Base-by-base conservation (phyloP, 2,888 invertebrate species). In the Choristoneura rosaceana region DNA sequence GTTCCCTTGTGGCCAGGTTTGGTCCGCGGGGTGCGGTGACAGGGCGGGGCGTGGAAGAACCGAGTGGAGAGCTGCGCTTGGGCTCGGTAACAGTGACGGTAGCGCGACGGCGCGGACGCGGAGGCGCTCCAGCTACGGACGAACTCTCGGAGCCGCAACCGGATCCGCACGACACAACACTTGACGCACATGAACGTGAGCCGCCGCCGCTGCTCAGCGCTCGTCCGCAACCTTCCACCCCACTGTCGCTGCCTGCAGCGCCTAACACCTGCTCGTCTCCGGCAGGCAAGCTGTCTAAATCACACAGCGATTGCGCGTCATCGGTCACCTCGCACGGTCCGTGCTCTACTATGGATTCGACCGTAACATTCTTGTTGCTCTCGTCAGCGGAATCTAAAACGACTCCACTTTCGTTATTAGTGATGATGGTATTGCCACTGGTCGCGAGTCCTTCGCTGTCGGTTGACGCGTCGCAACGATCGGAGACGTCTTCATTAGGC, bases 101-200 rank as follows among this genome's bases (percentile, higher is more conserved):
- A 80, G 95, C 96, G 74, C 96, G 95, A 50, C 94, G 92, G 12
- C 90, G 85, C 1, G 90, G 89, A 14, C 94, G 90, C 63, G 94
- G 94, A 33, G 94, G 92, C 14, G 94, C 90, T 15, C 88, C 91
- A 4, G 96, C 95, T 47, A 97, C 88, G 0, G 97, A 97, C 0
- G 97, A 97, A 85, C 97, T 97, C 82, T 97, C 97, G 78, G 97
- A 97, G 63, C 97, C 97, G 82, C 96, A 96, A 8, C 97, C 97
- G 2, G 97, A 97, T 77, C 96, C 96, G 84, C 96, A 97, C 75
- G 97, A 97, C 33, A 97, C 96, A 74, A 97, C 95, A 76, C 97
- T 97, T 55, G 97, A 97, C 77, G 97, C 97, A 83, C 97, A 97
- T 17, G 97, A 97, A 3, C 96, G 94, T 61, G 96, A 96, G 64